phyloP scores from a whole-genome alignment of 64 coral and sea anemone species.

The Dendronephthya gigantea region DNA sequence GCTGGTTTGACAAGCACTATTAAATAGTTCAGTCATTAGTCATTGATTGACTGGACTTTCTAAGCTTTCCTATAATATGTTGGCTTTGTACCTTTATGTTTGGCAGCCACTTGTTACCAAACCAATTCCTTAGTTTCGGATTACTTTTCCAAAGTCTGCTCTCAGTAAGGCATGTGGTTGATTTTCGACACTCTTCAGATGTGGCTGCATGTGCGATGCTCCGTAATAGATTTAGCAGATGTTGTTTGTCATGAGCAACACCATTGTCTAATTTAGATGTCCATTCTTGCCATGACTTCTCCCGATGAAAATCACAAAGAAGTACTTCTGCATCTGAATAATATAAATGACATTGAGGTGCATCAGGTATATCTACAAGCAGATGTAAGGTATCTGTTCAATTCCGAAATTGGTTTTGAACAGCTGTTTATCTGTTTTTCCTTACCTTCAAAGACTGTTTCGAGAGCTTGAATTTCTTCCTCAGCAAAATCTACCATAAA shows the following conservation, averaged over 20 bases:
- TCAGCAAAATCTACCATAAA: not conserved
- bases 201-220: slow-evolving; percentile 17
- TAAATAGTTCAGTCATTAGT: no score
- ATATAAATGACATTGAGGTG: not conserved
- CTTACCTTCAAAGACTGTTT: not conserved
- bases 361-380: no score
- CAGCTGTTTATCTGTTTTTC: not conserved
- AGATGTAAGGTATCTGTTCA: no score
- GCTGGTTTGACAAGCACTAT: no score
- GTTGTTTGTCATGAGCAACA: not conserved
- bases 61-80: no score
- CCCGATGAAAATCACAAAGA: slow-evolving; percentile 45
- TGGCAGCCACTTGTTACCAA: slow-evolving; percentile 50
- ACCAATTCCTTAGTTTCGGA: slow-evolving; percentile 24
- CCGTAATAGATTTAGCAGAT: slow-evolving; percentile 16
- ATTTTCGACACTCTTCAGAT: not conserved
- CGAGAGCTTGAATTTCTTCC: not conserved
- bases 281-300: slow-evolving; percentile 47
- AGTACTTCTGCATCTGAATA: not conserved
- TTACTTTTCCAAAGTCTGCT: slow-evolving; percentile 30
- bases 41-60: no score
- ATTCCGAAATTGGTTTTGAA: no score
- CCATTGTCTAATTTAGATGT: slow-evolving; percentile 28
- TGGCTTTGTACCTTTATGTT: slow-evolving; percentile 3
- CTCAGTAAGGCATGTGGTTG: not conserved